Evolutionary conservation across 2,888 invertebrate species (phyloP), one percentile per base, ranked within the genome.

Genomic region (Amblyteles armatorius): DNA sequence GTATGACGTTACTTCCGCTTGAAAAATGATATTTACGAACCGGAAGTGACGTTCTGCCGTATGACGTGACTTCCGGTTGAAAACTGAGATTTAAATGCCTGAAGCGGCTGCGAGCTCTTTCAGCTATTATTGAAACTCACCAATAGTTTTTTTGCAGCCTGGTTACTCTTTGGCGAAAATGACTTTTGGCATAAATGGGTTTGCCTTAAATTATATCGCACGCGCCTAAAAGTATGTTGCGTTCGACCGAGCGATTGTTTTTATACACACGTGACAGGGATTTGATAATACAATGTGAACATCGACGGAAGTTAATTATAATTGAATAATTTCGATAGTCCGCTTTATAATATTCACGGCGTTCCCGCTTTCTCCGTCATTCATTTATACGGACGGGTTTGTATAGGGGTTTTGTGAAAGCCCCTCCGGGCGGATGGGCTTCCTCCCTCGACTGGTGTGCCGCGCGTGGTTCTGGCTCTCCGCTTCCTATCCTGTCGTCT

Each of bases 381-480:
- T 86, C 79, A 52, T 85, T 86, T 76, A 77, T 69, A 78, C 77
- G 69, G 77, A 65, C 71, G 55, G 19, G 48, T 60, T 29, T 85
- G 87, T 87, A 88, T 87, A 82, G 85, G 84, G 86, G 44, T 88
- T 89, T 89, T 87, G 88, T 89, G 85, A 87, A 88, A 85, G 87
- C 87, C 88, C 87, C 87, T 88, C 80, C 85, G 85, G 82, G 83
- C 88, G 87, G 88, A 89, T 87, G 87, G 87, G 86, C 88, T 87
- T 89, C 86, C 86, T 87, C 87, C 86, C 86, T 85, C 79, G 78
- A 69, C 74, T 79, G 63, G 74, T 77, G 67, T 67, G 57, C 26
- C 55, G 50, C 48, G 22, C 57, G 57, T 22, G 36, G 57, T 76
- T 86, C 81, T 82, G 81, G 33, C 73, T 85, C 81, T 85, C 79